A percentile compares a stretch with the other conserved stretches of the same genome.
These are phyloP conservation scores for Meloidogyne chitwoodi DNA, from an alignment of 1,140 invertebrate genomes.

Conservation along the genomic window DNA sequence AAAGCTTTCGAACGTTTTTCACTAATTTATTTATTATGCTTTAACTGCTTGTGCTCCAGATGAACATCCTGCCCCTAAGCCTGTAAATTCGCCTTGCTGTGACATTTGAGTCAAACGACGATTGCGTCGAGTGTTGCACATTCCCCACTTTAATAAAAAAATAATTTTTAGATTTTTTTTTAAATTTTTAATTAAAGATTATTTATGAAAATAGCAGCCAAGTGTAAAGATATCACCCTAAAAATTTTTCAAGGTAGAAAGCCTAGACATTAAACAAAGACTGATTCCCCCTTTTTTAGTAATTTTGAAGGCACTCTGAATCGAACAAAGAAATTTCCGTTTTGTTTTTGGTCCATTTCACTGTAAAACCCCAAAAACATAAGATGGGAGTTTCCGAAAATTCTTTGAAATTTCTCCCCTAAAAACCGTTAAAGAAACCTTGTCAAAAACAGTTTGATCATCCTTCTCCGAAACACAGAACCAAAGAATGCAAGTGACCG, in stretches of 20 bases:
- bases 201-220: too few relatives aligned
- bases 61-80: background rate
- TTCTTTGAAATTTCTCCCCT: background rate
- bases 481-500: constrained; percentile 58
- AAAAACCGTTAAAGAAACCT: constrained; percentile 31
- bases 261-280: too few relatives aligned
- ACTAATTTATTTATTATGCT: background rate
- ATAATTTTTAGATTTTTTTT: too few relatives aligned
- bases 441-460: constrained; percentile 51
- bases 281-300: too few relatives aligned
- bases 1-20: background rate
- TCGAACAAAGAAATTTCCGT: too few relatives aligned
- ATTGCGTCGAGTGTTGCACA: background rate
- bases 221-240: too few relatives aligned
- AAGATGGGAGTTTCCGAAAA: too few relatives aligned
- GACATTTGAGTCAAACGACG: background rate
- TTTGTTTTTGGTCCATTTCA: too few relatives aligned
- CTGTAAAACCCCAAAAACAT: too few relatives aligned
- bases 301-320: too few relatives aligned
- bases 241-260: too few relatives aligned
- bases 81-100: background rate
- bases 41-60: background rate
- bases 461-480: constrained; percentile 54
- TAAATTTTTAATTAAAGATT: too few relatives aligned
- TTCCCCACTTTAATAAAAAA: background rate